Evolutionary conservation across 2,888 invertebrate genomes (phyloP).

Genomic region (Hymenopus coronatus): DNA sequence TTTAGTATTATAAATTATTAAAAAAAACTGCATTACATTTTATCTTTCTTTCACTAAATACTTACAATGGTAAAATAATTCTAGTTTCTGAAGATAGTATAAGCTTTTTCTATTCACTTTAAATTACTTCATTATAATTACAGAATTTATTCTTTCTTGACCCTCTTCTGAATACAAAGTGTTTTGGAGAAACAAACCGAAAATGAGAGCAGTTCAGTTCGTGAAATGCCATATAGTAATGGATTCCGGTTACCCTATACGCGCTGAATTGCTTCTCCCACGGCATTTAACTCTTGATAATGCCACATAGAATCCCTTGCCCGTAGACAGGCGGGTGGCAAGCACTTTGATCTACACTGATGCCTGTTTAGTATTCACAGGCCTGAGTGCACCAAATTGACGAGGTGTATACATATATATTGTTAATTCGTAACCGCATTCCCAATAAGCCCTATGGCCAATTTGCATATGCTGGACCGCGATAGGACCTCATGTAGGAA

Average conservation of each 20-base stretch:
- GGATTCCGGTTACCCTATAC: not conserved
- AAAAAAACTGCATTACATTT: too few relatives aligned
- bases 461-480: conserved; percentile 2
- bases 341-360: not conserved
- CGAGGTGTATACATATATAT: not conserved
- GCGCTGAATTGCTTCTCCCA: not conserved
- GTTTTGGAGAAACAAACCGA: not conserved
- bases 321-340: not conserved
- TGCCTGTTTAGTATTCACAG: not conserved
- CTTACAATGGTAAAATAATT: too few relatives aligned
- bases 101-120: too few relatives aligned
- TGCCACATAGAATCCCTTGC: not conserved
- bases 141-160: too few relatives aligned
- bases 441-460: conserved; percentile 6
- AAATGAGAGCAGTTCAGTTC: not conserved
- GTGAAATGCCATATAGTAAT: not conserved
- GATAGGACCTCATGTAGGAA: not conserved
- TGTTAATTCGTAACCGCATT: conserved; percentile 8
- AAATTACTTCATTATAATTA: too few relatives aligned
- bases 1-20: too few relatives aligned
- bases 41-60: too few relatives aligned
- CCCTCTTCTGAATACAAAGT: too few relatives aligned
- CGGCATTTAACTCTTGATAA: not conserved
- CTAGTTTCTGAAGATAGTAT: too few relatives aligned
- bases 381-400: not conserved